Percentiles rank a stretch among this genome's conserved stretches.
Conservation (phyloP, 2,797 vertebrate genomes). For the Artibeus jamaicensis region DNA sequence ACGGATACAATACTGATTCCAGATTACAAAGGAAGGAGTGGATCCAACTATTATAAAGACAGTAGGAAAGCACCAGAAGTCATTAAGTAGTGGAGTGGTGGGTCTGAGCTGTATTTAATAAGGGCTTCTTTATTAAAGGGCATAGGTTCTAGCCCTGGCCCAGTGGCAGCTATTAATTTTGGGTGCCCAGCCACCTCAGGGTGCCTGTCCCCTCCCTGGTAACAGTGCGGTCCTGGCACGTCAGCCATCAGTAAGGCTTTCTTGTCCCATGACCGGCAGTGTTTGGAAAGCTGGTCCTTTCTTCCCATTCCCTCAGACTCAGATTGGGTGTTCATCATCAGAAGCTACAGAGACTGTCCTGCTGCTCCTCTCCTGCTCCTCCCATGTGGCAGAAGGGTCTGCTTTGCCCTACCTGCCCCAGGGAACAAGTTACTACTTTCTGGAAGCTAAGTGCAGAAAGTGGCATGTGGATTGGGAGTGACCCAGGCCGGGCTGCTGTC, state of each 20-base stretch:
- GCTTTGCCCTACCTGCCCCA: background rate
- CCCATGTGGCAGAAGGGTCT: background rate
- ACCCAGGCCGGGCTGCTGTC: background rate
- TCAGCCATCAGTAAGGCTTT: background rate
- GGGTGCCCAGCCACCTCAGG: background rate
- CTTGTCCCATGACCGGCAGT: background rate
- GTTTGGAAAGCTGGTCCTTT: background rate
- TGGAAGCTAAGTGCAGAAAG: background rate
- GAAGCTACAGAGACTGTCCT: background rate
- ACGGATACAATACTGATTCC: background rate
- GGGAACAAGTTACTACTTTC: background rate
- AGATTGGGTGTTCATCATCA: background rate
- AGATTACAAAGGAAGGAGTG: background rate
- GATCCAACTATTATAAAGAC: background rate
- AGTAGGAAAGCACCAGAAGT: background rate
- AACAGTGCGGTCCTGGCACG: background rate
- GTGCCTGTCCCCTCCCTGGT: background rate
- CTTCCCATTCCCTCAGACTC: background rate
- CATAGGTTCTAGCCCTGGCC: background rate
- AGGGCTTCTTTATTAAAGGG: background rate
- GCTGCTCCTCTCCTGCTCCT: background rate
- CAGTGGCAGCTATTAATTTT: background rate
- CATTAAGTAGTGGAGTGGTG: background rate
- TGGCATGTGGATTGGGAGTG: fast-evolving
- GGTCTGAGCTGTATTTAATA: background rate